Evolutionary conservation across 64 coral and sea anemone genomes (phyloP).

Genomic region (Montipora cactus): DNA sequence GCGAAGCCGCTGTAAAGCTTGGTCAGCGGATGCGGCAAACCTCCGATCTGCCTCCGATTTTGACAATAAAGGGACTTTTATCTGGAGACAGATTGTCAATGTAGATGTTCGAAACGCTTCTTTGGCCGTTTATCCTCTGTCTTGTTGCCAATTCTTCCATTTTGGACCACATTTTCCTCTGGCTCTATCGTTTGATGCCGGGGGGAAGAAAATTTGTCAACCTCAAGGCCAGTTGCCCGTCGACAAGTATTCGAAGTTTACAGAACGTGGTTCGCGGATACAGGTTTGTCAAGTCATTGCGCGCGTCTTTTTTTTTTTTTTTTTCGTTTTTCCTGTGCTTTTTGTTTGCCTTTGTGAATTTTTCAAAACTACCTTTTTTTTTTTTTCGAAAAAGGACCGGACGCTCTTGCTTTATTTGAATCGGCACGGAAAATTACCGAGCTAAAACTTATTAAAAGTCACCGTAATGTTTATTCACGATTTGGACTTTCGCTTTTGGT

Average conservation of each 20-base stretch:
- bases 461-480: slow-evolving; percentile 4
- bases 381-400: no score
- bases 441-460: background rate
- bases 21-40: background rate
- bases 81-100: slow-evolving; percentile 44
- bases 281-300: slow-evolving; percentile 48
- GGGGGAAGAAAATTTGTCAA: slow-evolving; percentile 91
- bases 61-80: slow-evolving; percentile 43
- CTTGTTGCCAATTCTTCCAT: slow-evolving; percentile 75
- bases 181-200: slow-evolving; percentile 94
- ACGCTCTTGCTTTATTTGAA: no score
- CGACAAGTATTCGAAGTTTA: slow-evolving; percentile 64
- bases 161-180: slow-evolving; percentile 79
- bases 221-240: slow-evolving; percentile 77
- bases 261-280: slow-evolving; percentile 62
- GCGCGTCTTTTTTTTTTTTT: background rate
- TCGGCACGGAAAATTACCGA: no score
- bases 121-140: slow-evolving; percentile 78
- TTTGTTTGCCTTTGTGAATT: no score
- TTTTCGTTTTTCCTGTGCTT: background rate
- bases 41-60: background rate
- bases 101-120: slow-evolving; percentile 86
- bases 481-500: slow-evolving; percentile 18
- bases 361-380: no score
- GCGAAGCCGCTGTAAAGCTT: background rate